Evolutionary conservation across 1,140 invertebrate species (phyloP).

Genomic region (Gonioctena quinquepunctata): DNA sequence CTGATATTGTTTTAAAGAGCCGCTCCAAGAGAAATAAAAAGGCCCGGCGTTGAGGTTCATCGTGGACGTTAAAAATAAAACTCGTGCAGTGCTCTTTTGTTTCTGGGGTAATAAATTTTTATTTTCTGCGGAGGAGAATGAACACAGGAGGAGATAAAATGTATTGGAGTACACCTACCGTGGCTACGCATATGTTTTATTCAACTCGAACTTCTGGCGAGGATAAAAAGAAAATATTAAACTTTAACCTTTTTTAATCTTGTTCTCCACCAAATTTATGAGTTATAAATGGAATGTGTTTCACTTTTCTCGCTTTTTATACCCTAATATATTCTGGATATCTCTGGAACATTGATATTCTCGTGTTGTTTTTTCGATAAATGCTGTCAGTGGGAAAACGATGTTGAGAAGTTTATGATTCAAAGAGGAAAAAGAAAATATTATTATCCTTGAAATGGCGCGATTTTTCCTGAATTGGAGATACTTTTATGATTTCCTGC

Average conservation of each 20-base stretch:
- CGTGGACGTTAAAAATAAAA: constrained; percentile 3
- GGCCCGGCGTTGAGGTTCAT: neutral
- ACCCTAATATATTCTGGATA: constrained; percentile 11
- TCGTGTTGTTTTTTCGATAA: neutral
- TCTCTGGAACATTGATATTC: neutral
- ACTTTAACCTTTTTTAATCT: constrained; percentile 19
- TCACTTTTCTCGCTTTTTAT: constrained; percentile 5
- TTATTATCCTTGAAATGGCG: no score
- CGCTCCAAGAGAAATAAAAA: constrained; percentile 6
- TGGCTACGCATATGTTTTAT: constrained; percentile 8
- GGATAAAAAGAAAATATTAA: constrained; percentile 7
- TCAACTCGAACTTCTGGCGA: neutral
- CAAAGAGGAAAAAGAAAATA: no score
- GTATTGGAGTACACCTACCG: constrained; percentile 1
- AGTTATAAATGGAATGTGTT: constrained; percentile 10
- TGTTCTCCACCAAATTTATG: constrained; percentile 10
- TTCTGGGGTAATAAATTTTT: constrained; percentile 7
- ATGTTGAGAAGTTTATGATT: no score
- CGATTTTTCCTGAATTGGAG: no score
- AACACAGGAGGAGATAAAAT: constrained; percentile 2
- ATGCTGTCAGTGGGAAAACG: neutral
- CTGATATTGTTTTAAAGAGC: constrained; percentile 15
- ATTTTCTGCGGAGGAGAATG: neutral
- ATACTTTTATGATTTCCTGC: no score
- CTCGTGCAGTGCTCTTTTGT: constrained; percentile 9